A percentile compares a stretch with the other conserved stretches of the same genome.
These are phyloP conservation scores for Chirona hameri DNA, from an alignment of 2,888 invertebrate species.

Conservation along the genomic window DNA sequence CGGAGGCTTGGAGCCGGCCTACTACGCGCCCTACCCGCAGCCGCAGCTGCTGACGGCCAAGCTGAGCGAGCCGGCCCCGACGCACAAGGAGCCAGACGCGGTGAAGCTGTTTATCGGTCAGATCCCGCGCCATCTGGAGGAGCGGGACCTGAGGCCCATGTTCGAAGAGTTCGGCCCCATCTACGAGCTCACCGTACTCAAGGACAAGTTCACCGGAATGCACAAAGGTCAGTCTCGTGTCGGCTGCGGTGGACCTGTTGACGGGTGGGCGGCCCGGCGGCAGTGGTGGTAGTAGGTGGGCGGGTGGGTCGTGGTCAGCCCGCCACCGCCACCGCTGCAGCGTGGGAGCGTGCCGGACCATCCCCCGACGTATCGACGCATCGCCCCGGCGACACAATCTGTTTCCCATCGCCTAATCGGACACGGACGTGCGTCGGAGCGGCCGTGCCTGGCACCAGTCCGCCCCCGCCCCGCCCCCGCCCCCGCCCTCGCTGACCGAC, in stretches of 20 bases:
- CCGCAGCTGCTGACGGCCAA: constrained; percentile 29
- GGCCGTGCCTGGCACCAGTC: not conserved
- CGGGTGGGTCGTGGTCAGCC: no score
- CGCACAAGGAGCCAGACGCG: constrained; percentile 55
- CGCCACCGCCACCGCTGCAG: no score
- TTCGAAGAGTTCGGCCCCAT: constrained; percentile 91
- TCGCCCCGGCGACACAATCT: no score
- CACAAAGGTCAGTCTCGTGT: constrained; percentile 64
- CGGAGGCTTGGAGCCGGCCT: not conserved
- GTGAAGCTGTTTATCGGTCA: constrained; percentile 89
- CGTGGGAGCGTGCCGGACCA: no score
- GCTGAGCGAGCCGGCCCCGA: constrained; percentile 38
- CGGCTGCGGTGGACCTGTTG: constrained; percentile 3
- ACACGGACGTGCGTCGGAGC: not conserved
- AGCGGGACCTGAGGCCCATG: constrained; percentile 80
- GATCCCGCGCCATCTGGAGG: constrained; percentile 84
- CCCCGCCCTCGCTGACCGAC: not conserved
- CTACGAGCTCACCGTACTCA: constrained; percentile 88
- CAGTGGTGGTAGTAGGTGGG: no score
- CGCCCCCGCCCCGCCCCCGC: not conserved
- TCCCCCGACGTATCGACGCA: no score
- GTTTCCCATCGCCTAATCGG: no score
- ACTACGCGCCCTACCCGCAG: constrained; percentile 23
- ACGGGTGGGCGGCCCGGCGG: not conserved
- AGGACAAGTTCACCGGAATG: constrained; percentile 92